Evolutionary conservation across 1,140 invertebrate genomes (phyloP).

Genomic region (Calephelis nemesis): DNA sequence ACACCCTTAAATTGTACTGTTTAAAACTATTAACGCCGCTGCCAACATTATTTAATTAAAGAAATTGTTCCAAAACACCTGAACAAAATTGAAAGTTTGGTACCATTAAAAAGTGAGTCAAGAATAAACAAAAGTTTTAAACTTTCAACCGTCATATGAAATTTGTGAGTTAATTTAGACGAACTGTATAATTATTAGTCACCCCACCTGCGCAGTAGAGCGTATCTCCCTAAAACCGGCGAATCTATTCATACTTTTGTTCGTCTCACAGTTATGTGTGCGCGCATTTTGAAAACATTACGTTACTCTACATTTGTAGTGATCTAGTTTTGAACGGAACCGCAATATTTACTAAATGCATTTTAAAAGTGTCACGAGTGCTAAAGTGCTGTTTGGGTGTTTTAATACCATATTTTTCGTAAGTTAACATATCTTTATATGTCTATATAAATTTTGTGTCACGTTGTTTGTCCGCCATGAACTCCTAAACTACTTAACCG

Average conservation of each 20-base stretch:
- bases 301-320: neutral
- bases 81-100: neutral
- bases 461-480: too few species aligned
- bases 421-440: conserved; percentile 39
- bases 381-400: conserved; percentile 64
- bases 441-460: neutral
- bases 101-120: neutral
- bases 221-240: conserved; percentile 77
- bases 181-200: conserved; percentile 69
- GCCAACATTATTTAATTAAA: too few species aligned
- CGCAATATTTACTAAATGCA: conserved; percentile 8
- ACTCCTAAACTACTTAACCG: too few species aligned
- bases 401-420: conserved; percentile 70
- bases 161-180: conserved; percentile 19
- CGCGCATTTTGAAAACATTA: conserved; percentile 16
- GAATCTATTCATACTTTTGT: conserved; percentile 68
- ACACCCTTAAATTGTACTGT: too few species aligned
- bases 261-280: conserved; percentile 28
- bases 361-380: conserved; percentile 36
- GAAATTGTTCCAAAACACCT: too few species aligned
- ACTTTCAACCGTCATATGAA: conserved; percentile 8
- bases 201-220: conserved; percentile 77
- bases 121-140: conserved; percentile 8
- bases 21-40: too few species aligned
- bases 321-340: neutral